These are phyloP conservation scores for Malthinus flaveolus DNA, from an alignment of 2,888 invertebrate species.

Conservation along the genomic window DNA sequence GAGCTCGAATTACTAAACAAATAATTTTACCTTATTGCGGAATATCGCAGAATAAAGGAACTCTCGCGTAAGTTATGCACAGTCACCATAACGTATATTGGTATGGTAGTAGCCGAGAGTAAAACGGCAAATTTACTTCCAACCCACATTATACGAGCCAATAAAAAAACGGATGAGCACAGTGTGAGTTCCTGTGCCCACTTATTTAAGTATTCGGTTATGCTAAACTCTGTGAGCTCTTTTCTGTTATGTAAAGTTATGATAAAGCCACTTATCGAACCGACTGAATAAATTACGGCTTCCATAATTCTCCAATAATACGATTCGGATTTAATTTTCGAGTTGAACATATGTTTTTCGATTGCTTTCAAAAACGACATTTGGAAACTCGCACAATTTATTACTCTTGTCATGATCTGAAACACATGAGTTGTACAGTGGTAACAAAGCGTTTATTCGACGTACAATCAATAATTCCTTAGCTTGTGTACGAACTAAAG, in stretches of 20 bases:
- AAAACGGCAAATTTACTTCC: constrained; percentile 16
- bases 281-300: constrained; percentile 19
- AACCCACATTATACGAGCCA: constrained; percentile 22
- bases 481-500: constrained; percentile 11
- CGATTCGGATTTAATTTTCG: constrained; percentile 15
- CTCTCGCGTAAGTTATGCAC: constrained; percentile 16
- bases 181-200: constrained; percentile 21
- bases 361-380: not conserved
- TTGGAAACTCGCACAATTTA: not conserved
- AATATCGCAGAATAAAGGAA: constrained; percentile 15
- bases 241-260: constrained; percentile 4
- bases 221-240: constrained; percentile 12
- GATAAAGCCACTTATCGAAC: constrained; percentile 15
- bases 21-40: constrained; percentile 19
- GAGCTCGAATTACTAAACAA: too few relatives aligned
- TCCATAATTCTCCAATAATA: constrained; percentile 26
- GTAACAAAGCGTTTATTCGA: too few relatives aligned
- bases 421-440: not conserved
- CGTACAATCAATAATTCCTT: constrained; percentile 16
- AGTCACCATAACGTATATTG: constrained; percentile 13
- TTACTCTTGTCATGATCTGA: constrained; percentile 1
- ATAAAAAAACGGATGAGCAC: constrained; percentile 18
- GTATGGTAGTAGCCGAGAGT: constrained; percentile 3
- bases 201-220: constrained; percentile 12
- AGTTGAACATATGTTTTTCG: constrained; percentile 8